Percentiles rank a stretch among this genome's conserved stretches.
Conservation (phyloP, 2,888 invertebrate genomes). For the Drosophila dives region DNA sequence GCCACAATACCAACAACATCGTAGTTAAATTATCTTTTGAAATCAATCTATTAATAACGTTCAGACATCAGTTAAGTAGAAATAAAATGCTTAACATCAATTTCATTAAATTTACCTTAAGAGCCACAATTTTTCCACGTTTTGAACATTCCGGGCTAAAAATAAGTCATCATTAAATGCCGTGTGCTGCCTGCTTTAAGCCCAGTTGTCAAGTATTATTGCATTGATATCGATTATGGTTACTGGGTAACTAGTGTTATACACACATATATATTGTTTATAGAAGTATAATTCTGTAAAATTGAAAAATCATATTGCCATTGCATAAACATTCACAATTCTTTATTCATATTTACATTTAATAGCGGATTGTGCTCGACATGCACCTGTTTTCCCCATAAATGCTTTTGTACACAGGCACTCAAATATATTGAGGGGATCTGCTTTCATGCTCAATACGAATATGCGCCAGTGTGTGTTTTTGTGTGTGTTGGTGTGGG, state of each 20-base stretch:
- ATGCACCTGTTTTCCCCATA: constrained; percentile 51
- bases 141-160: background rate
- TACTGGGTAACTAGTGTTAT: constrained; percentile 39
- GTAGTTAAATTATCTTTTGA: background rate
- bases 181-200: background rate
- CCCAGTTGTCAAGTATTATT: constrained; percentile 19
- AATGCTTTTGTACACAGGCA: constrained; percentile 30
- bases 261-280: background rate
- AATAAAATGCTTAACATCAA: background rate
- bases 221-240: constrained; percentile 26
- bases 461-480: background rate
- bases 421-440: constrained; percentile 57
- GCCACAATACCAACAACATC: background rate
- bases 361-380: constrained; percentile 4
- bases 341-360: constrained; percentile 20
- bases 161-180: constrained; percentile 1
- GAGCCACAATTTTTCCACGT: background rate
- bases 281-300: background rate
- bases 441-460: constrained; percentile 41
- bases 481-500: background rate
- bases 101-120: background rate
- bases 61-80: background rate
- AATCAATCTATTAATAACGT: background rate
- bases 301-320: constrained; percentile 26
- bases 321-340: constrained; percentile 3